Evolutionary conservation across 2,888 invertebrate species (phyloP).

Genomic region (Lithophane ornitopus): DNA sequence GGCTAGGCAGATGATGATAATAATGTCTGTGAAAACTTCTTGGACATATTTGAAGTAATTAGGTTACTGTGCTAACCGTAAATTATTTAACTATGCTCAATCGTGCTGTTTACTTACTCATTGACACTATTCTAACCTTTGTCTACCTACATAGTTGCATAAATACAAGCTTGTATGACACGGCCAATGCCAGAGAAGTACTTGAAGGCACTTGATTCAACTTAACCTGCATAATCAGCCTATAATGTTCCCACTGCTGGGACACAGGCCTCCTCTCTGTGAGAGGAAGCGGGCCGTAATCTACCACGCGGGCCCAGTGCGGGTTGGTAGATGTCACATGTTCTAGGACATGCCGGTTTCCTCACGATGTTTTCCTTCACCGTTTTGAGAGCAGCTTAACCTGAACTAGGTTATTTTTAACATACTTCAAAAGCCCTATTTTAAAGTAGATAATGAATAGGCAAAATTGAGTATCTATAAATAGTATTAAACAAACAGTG

Average conservation of each 20-base stretch:
- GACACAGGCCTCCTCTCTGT: too few relatives aligned
- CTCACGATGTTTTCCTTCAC: too few relatives aligned
- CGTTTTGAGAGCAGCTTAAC: too few relatives aligned
- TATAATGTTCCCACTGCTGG: too few relatives aligned
- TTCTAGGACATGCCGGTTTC: too few relatives aligned
- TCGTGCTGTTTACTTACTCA: constrained; percentile 40
- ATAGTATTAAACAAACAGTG: too few relatives aligned
- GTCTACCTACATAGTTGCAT: constrained; percentile 26
- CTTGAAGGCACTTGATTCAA: neutral
- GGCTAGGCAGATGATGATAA: too few relatives aligned
- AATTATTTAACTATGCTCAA: constrained; percentile 26
- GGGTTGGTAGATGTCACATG: too few relatives aligned
- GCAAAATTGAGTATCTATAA: neutral
- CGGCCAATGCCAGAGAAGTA: constrained; percentile 12
- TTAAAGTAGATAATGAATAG: neutral
- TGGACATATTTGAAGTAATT: neutral
- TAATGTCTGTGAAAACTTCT: neutral
- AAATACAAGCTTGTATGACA: constrained; percentile 20
- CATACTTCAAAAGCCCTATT: neutral
- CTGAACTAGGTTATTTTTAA: neutral
- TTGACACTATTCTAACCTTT: constrained; percentile 44
- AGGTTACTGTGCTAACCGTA: constrained; percentile 12
- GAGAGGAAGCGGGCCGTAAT: too few relatives aligned
- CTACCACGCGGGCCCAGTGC: too few relatives aligned
- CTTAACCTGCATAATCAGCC: too few relatives aligned